A percentile compares a stretch with the other conserved stretches of the same genome.
Evolutionary conservation across 2,888 invertebrate genomes (phyloP).

Genomic region (Ornithoptera alexandrae): DNA sequence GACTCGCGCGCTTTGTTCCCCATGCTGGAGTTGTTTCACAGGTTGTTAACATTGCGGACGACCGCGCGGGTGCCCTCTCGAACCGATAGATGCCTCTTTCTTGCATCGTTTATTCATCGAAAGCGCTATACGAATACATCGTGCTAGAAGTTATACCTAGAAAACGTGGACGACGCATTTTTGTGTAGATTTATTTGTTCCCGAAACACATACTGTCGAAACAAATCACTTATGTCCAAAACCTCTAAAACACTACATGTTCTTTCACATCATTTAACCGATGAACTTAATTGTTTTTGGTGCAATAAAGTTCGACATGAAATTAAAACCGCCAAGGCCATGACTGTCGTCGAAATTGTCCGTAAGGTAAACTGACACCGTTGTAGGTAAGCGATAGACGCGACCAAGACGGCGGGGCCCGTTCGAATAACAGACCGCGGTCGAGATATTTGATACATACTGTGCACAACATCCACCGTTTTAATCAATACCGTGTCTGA

Average conservation of each 20-base stretch:
- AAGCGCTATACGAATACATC: constrained; percentile 29
- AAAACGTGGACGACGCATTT: background rate
- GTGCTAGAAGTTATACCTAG: constrained; percentile 21
- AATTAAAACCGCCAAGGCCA: constrained; percentile 43
- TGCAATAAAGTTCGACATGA: background rate
- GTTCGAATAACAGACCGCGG: constrained; percentile 47
- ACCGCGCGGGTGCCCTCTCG: constrained; percentile 40
- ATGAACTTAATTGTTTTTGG: background rate
- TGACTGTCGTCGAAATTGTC: constrained; percentile 41
- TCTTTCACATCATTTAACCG: no score
- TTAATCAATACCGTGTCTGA: constrained; percentile 9
- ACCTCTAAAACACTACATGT: no score
- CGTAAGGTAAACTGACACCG: constrained; percentile 43
- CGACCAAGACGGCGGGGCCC: constrained; percentile 51
- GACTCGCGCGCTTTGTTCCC: constrained; percentile 51
- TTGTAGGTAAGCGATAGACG: constrained; percentile 51
- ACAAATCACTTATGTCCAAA: no score
- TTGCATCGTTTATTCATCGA: constrained; percentile 39
- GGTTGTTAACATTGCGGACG: constrained; percentile 51
- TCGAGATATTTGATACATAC: constrained; percentile 48
- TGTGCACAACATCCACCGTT: constrained; percentile 4
- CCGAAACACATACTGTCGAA: no score
- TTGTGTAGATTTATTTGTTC: background rate
- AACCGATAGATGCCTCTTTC: constrained; percentile 42
- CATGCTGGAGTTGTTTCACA: constrained; percentile 49